Evolutionary conservation across 1,140 invertebrate genomes (phyloP).

Genomic region (Drosophila seguyi): DNA sequence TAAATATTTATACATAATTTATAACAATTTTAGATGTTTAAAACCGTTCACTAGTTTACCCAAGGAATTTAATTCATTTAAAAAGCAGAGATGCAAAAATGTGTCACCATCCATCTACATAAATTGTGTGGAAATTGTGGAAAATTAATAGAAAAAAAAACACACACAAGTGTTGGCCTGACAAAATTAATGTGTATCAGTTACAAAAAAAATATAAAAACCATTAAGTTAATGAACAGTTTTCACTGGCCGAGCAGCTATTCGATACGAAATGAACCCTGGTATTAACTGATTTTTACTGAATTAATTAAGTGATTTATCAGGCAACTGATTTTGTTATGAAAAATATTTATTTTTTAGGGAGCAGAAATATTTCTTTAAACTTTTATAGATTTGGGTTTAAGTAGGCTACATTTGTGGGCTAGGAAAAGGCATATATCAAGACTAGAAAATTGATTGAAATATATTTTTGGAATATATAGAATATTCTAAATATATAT

Average conservation of each 20-base stretch:
- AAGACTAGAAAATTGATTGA: neutral
- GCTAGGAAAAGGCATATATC: neutral
- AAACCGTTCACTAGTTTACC: neutral
- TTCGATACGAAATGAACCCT: constrained; percentile 36
- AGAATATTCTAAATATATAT: neutral
- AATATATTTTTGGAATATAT: neutral
- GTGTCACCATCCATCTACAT: constrained; percentile 7
- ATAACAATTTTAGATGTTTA: neutral
- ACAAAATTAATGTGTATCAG: constrained; percentile 2
- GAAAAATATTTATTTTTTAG: neutral
- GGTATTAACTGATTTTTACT: constrained; percentile 49
- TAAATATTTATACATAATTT: neutral
- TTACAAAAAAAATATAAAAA: constrained; percentile 11
- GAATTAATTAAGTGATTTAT: constrained; percentile 30
- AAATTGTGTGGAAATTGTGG: too few relatives aligned
- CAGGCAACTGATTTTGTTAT: constrained; percentile 4
- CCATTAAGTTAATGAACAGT: constrained; percentile 20
- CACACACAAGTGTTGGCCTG: too few relatives aligned
- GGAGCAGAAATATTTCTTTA: neutral
- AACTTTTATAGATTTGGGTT: neutral
- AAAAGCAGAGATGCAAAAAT: neutral
- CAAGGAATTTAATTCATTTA: neutral
- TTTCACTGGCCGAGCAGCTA: constrained; percentile 4
- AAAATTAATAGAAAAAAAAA: constrained; percentile 4
- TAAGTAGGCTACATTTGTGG: too few relatives aligned